Conservation (phyloP, 1,140 invertebrate species). For the Agrypnia vestita region DNA sequence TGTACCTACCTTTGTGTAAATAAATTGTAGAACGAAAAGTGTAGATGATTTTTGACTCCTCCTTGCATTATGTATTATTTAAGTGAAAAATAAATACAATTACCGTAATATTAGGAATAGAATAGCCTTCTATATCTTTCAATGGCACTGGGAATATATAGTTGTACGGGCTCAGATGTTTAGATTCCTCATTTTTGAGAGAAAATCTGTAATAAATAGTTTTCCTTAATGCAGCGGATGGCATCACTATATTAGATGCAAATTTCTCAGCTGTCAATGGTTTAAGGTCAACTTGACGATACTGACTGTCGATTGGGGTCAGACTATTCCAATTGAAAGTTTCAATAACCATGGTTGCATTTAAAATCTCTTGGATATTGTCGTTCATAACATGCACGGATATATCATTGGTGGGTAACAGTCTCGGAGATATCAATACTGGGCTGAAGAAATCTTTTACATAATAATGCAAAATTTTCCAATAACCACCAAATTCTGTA, state of each 20-base stretch:
- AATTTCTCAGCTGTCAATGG: constrained; percentile 64
- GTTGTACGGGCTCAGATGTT: constrained; percentile 55
- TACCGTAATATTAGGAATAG: constrained; percentile 52
- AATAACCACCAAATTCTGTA: constrained; percentile 85
- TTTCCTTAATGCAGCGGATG: constrained; percentile 12
- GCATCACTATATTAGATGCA: constrained; percentile 53
- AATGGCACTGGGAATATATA: constrained; percentile 55
- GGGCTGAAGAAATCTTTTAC: constrained; percentile 89
- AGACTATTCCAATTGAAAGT: constrained; percentile 66
- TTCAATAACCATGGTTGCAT: constrained; percentile 65
- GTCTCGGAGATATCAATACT: constrained; percentile 69
- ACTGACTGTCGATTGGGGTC: constrained; percentile 61
- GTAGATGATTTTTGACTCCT: too few species aligned
- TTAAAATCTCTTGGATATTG: constrained; percentile 65
- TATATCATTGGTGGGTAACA: constrained; percentile 63
- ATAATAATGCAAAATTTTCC: constrained; percentile 96
- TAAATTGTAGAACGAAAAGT: too few species aligned
- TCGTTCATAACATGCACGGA: constrained; percentile 69
- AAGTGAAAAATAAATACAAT: constrained; percentile 11
- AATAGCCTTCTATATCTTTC: constrained; percentile 55
- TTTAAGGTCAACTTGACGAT: constrained; percentile 60
- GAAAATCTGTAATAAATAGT: constrained; percentile 57
- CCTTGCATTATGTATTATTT: too few species aligned
- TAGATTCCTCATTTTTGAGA: constrained; percentile 38
- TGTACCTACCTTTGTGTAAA: too few species aligned